Conservation (phyloP, 2,113 vertebrate species). For the Prochilodus magdalenae region DNA sequence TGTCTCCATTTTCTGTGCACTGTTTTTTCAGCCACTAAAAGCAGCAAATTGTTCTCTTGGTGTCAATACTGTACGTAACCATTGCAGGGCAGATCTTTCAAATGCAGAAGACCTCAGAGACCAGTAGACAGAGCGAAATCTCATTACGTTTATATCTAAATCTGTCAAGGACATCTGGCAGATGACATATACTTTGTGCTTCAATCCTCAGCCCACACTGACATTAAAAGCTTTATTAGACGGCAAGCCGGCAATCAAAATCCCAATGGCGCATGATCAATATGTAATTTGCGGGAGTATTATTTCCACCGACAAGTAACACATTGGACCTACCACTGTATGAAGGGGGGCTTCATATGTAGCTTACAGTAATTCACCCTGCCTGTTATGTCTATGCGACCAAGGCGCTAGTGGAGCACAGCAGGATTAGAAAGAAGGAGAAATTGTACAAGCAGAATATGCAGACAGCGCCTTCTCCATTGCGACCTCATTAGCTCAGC, state of each 20-base stretch:
- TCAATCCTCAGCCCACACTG: slow-evolving; percentile 38
- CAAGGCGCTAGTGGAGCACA: not conserved
- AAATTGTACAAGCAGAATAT: not conserved
- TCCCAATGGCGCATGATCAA: slow-evolving; percentile 49
- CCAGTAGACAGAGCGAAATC: slow-evolving; percentile 42
- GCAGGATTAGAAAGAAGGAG: slow-evolving; percentile 18
- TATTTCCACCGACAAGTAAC: slow-evolving; percentile 43
- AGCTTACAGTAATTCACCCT: slow-evolving; percentile 40
- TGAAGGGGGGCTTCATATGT: slow-evolving; percentile 38
- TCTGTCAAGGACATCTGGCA: slow-evolving; percentile 43
- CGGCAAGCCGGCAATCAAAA: slow-evolving; percentile 37
- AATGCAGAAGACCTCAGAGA: slow-evolving; percentile 24
- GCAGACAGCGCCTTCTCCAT: slow-evolving; percentile 2
- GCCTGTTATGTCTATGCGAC: not conserved
- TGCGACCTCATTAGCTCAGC: slow-evolving; percentile 41
- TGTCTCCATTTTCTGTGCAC: not conserved
- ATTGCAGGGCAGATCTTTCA: slow-evolving; percentile 8
- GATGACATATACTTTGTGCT: slow-evolving; percentile 43
- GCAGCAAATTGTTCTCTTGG: not conserved
- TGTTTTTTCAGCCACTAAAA: slow-evolving; percentile 1
- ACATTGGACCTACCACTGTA: slow-evolving; percentile 37
- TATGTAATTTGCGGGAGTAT: slow-evolving; percentile 57
- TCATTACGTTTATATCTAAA: slow-evolving; percentile 33
- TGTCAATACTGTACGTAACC: not conserved
- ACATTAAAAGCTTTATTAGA: slow-evolving; percentile 54